Percentiles rank a stretch among this genome's conserved stretches.
Evolutionary conservation across 2,888 invertebrate species (phyloP).

Genomic region (Oscheius sp.): DNA sequence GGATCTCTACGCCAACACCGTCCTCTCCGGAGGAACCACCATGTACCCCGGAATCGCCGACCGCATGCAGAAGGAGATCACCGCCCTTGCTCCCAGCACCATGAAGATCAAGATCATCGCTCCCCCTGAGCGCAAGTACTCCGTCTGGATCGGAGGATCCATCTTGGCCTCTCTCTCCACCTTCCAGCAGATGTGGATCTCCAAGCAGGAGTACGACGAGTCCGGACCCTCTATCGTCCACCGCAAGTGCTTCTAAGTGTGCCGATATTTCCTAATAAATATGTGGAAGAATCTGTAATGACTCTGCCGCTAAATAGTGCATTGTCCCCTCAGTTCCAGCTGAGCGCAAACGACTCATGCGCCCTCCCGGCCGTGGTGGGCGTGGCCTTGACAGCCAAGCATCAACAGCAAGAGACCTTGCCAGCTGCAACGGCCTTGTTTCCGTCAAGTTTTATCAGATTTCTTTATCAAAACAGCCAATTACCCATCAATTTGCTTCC

Average conservation of each 20-base stretch:
- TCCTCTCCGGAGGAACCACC: constrained; percentile 75
- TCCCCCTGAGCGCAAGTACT: constrained; percentile 90
- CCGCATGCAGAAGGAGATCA: constrained; percentile 90
- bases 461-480: no score
- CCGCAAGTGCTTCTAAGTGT: constrained; percentile 62
- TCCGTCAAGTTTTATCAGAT: neutral
- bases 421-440: neutral
- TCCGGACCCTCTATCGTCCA: constrained; percentile 62
- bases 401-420: constrained; percentile 10
- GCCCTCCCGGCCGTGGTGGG: no score
- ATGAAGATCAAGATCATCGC: constrained; percentile 76
- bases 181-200: constrained; percentile 87
- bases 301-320: neutral
- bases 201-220: constrained; percentile 84
- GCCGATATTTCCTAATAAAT: neutral
- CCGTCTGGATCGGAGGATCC: constrained; percentile 97
- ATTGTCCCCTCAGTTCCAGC: neutral
- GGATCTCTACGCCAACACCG: constrained; percentile 82
- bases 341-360: neutral
- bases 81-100: constrained; percentile 71
- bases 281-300: neutral
- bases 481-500: no score
- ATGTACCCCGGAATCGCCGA: constrained; percentile 97
- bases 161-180: constrained; percentile 89
- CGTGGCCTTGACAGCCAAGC: neutral